These are phyloP conservation scores for Talpa occidentalis DNA, from an alignment of 2,113 vertebrate genomes.

Conservation along the genomic window DNA sequence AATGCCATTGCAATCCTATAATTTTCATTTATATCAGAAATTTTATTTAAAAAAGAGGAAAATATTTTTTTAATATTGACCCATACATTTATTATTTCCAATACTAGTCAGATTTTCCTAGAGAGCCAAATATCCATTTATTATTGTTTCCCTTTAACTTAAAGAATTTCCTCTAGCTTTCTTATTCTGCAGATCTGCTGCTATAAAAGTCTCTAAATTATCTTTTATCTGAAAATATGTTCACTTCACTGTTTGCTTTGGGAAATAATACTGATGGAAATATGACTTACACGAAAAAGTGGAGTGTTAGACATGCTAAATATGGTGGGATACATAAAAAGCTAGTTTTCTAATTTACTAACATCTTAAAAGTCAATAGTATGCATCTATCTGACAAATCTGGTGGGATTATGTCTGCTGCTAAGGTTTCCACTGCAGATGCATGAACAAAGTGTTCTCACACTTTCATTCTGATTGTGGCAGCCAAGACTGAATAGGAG, in stretches of 20 bases:
- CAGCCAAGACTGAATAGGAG: background rate
- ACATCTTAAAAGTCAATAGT: background rate
- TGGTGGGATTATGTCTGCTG: background rate
- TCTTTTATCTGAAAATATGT: conserved; percentile 37
- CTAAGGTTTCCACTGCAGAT: background rate
- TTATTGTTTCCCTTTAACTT: background rate
- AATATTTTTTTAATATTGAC: background rate
- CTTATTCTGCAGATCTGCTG: background rate
- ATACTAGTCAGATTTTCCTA: background rate
- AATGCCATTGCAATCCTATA: too few relatives aligned
- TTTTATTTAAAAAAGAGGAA: too few relatives aligned
- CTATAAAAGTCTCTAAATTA: background rate
- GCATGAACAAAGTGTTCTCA: background rate
- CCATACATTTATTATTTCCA: background rate
- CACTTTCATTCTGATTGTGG: background rate
- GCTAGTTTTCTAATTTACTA: background rate
- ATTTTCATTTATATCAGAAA: too few relatives aligned
- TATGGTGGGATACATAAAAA: background rate
- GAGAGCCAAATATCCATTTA: background rate
- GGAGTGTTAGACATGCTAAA: background rate
- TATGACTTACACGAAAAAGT: background rate
- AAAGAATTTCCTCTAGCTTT: background rate
- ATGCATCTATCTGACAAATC: background rate
- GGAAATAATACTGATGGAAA: conserved; percentile 8
- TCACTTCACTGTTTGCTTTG: background rate